phyloP scores from a whole-genome alignment of 2,888 invertebrate species.

The Galerucella nymphaeae region DNA sequence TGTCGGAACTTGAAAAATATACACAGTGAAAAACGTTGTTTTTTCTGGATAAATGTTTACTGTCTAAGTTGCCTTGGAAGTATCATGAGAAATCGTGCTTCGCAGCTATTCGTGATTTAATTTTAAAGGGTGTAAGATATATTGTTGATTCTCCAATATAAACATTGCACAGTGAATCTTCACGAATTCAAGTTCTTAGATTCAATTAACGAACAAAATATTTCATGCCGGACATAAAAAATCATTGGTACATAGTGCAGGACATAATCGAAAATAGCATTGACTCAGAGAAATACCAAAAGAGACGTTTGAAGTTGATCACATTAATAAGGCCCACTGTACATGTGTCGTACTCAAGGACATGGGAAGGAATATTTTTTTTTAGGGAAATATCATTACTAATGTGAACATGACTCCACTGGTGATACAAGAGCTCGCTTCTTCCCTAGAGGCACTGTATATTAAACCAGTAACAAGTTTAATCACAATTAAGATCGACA shows the following conservation, averaged over 20 bases:
- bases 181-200: neutral
- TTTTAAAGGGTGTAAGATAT: slow-evolving; percentile 16
- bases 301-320: too few relatives aligned
- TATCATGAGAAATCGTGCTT: neutral
- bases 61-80: slow-evolving; percentile 1
- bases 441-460: too few relatives aligned
- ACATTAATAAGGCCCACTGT: too few relatives aligned
- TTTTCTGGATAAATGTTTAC: slow-evolving; percentile 11
- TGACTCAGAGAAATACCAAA: too few relatives aligned
- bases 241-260: neutral
- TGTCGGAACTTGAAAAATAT: slow-evolving; percentile 13
- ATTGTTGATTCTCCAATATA: neutral
- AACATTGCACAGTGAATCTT: neutral
- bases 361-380: too few relatives aligned
- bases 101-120: slow-evolving; percentile 10
- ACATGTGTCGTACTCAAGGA: too few relatives aligned
- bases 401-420: too few relatives aligned
- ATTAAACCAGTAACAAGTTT: too few relatives aligned
- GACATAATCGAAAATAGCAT: neutral
- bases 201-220: neutral
- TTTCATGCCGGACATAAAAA: neutral
- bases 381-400: too few relatives aligned
- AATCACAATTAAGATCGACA: too few relatives aligned
- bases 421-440: too few relatives aligned
- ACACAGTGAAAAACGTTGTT: slow-evolving; percentile 5